These are phyloP conservation scores for Luscinia luscinia DNA, from an alignment of 2,797 vertebrate species.

Conservation along the genomic window DNA sequence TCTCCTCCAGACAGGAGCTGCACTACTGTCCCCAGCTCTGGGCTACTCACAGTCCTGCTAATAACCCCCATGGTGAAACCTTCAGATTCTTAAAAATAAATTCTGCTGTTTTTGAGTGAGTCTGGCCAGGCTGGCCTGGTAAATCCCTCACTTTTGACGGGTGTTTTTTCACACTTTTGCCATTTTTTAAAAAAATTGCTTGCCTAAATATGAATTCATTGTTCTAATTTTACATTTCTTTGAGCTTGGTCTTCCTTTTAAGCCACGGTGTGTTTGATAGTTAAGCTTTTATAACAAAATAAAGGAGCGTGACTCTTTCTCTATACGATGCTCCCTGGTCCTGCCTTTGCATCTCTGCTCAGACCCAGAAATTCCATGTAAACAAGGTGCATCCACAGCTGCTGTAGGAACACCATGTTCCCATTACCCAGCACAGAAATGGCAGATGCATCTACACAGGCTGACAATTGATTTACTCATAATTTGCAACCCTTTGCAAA, in stretches of 20 bases:
- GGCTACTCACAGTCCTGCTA: not conserved
- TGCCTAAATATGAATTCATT: not conserved
- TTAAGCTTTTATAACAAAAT: not conserved
- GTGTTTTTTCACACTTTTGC: not conserved
- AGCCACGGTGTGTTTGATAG: not conserved
- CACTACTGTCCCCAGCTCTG: rapidly evolving
- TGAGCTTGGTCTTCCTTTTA: not conserved
- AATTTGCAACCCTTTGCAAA: slow-evolving; percentile 35
- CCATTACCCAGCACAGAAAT: not conserved
- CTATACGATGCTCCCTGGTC: rapidly evolving
- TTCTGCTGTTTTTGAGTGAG: not conserved
- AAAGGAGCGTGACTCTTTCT: rapidly evolving
- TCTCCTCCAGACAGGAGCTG: not conserved
- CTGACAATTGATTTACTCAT: slow-evolving; percentile 29
- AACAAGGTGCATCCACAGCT: not conserved
- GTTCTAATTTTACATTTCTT: not conserved
- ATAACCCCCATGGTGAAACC: rapidly evolving
- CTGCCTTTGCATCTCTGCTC: not conserved
- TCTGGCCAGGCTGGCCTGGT: not conserved
- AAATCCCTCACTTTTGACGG: not conserved
- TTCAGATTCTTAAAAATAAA: not conserved
- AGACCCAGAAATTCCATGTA: not conserved
- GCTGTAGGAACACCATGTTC: not conserved
- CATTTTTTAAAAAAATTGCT: not conserved
- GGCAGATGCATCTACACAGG: not conserved